Evolutionary conservation across 1,140 invertebrate species (phyloP), one percentile per base, ranked within the genome.

Genomic region (Pissodes strobi): DNA sequence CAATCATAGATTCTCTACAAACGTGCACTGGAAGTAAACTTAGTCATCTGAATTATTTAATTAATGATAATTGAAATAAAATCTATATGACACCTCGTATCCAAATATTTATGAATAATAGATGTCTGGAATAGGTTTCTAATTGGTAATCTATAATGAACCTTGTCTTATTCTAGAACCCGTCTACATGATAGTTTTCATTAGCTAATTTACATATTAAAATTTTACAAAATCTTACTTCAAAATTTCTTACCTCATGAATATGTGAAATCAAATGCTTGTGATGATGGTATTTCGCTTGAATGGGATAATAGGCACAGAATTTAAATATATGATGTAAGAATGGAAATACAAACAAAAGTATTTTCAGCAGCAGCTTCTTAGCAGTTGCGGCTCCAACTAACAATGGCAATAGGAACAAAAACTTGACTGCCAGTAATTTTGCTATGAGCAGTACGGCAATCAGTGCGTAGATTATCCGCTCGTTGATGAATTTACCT

Each of bases 271-370:
- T 85, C 57, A 85, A 81, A 77, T 92, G 90, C 76, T 92, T 90
- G 73, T 92, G 90, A 67, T 91, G 90, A 72, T 92, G 89, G 68
- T 85, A 88, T 69, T 90, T 90, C n/a, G 87, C 85, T 1, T 81
- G 80, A 61, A 90, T 86, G 52, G 85, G 84, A 59, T 91, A 89
- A 69, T 92, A 92, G 78, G 89, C 88, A 76, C 91, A 93, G 1
- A 92, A 80, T 74, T 92, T 92, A 80, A 92, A 93, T 63, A 93
- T 83, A 73, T 92, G 89, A 48, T 89, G 86, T 37, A 93, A 79
- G 0, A 89, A 89, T 0, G 91, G 91, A 73, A 92, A 90, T 4
- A 93, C 72, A 82, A 92, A 92, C 1, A 93, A 82, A 15, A 93
- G 74, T 23, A 92, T 79, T 71, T 93, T 92, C 2, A 93, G 79